phyloP scores from a whole-genome alignment of 1,140 invertebrate species.

The Temnothorax longispinosus region DNA sequence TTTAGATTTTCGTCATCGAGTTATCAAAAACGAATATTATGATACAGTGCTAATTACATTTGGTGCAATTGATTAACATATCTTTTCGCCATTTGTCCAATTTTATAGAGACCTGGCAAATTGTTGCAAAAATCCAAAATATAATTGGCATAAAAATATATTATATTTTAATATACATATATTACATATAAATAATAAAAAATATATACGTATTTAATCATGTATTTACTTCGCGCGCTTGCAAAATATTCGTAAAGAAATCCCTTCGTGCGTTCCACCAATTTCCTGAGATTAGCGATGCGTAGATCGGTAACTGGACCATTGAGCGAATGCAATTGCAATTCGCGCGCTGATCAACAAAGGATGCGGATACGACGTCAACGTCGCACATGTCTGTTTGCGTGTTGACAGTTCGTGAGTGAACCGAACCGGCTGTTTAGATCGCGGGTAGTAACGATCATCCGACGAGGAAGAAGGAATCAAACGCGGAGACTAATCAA shows the following conservation, averaged over 20 bases:
- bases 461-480: constrained; percentile 47
- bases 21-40: background rate
- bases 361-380: constrained; percentile 14
- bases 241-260: background rate
- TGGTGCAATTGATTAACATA: background rate
- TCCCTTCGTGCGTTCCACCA: too few relatives aligned
- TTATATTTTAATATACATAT: background rate
- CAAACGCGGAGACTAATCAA: constrained; percentile 55
- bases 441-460: constrained; percentile 42
- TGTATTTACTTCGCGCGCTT: background rate
- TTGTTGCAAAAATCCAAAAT: background rate
- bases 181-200: too few relatives aligned
- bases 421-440: constrained; percentile 41
- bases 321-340: background rate
- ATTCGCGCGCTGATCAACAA: constrained; percentile 23
- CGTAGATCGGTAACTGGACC: background rate
- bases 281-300: background rate
- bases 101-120: background rate
- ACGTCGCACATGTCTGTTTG: constrained; percentile 26
- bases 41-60: background rate
- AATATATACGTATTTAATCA: background rate
- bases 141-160: background rate
- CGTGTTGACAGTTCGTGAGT: constrained; percentile 47
- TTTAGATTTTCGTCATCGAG: background rate
- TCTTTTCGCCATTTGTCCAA: background rate